phyloP scores from a whole-genome alignment of 2,113 vertebrate species.

The Hemiscyllium ocellatum region DNA sequence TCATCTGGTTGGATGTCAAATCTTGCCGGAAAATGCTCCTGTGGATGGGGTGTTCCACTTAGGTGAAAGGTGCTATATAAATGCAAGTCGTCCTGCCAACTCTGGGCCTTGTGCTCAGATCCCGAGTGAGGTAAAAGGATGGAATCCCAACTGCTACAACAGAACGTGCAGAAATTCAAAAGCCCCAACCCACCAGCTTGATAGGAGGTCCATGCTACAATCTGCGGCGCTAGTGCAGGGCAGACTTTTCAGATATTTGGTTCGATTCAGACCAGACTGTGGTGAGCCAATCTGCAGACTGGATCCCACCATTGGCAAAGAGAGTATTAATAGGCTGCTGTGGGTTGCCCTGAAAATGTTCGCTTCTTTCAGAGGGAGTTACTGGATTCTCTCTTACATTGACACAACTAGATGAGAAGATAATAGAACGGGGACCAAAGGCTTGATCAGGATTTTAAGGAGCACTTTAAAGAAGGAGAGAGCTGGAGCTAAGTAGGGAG shows the following conservation, averaged over 20 bases:
- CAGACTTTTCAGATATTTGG: not conserved
- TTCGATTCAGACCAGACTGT: too few species aligned
- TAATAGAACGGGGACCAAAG: too few species aligned
- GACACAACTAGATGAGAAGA: not conserved
- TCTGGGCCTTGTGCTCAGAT: not conserved
- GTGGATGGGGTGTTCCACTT: not conserved
- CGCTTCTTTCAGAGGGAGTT: not conserved
- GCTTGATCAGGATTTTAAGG: too few species aligned
- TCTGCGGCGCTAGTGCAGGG: not conserved
- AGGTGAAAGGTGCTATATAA: not conserved
- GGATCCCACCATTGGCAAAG: not conserved
- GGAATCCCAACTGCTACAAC: not conserved
- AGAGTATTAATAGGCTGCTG: not conserved
- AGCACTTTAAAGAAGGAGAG: too few species aligned
- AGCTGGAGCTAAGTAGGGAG: too few species aligned
- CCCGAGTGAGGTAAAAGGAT: not conserved
- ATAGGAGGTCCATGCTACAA: not conserved
- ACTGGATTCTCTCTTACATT: not conserved
- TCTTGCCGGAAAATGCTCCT: not conserved
- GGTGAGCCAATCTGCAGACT: not conserved
- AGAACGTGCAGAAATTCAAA: not conserved
- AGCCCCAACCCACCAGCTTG: not conserved
- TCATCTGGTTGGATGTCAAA: not conserved
- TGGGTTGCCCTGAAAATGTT: not conserved
- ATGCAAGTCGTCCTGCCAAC: not conserved